phyloP scores from a whole-genome alignment of 2,797 vertebrate species.

The Aplochiton taeniatus region DNA sequence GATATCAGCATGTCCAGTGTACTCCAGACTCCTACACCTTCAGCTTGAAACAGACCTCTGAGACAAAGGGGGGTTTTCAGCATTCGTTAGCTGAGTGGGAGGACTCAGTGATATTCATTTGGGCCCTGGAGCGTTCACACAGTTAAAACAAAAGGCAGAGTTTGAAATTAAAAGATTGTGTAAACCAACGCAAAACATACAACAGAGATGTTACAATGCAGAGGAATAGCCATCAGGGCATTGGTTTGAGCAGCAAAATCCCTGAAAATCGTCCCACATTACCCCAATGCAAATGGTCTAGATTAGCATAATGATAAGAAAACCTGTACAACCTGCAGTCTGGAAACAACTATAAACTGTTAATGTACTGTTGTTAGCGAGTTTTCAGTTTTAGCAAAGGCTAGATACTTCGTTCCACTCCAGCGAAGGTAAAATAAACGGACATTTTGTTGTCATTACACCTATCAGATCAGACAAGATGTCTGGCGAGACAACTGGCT shows the following conservation, averaged over 20 bases:
- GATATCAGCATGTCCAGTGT: not conserved
- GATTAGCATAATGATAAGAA: too few relatives aligned
- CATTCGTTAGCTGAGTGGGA: constrained; percentile 58
- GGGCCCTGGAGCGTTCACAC: constrained; percentile 35
- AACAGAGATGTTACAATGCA: constrained; percentile 13
- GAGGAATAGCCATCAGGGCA: too few relatives aligned
- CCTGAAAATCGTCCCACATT: too few relatives aligned
- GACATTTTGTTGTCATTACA: constrained; percentile 20
- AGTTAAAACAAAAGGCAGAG: constrained; percentile 41
- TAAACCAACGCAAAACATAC: constrained; percentile 34
- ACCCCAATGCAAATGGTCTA: too few relatives aligned
- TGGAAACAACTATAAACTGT: too few relatives aligned
- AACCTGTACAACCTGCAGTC: too few relatives aligned
- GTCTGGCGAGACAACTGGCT: constrained; percentile 31
- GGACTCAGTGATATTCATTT: constrained; percentile 53
- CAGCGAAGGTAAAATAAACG: constrained; percentile 24
- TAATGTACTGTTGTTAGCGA: not conserved
- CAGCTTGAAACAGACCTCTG: constrained; percentile 38
- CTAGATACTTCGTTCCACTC: constrained; percentile 8
- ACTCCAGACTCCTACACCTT: constrained; percentile 17
- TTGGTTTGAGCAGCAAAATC: too few relatives aligned
- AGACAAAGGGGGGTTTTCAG: constrained; percentile 51
- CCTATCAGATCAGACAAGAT: constrained; percentile 40
- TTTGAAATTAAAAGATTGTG: constrained; percentile 16
- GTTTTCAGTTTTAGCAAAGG: not conserved